A percentile compares a stretch with the other conserved stretches of the same genome.
phyloP scores from a whole-genome alignment of 2,113 vertebrate genomes.

The Sisor rabdophorus region DNA sequence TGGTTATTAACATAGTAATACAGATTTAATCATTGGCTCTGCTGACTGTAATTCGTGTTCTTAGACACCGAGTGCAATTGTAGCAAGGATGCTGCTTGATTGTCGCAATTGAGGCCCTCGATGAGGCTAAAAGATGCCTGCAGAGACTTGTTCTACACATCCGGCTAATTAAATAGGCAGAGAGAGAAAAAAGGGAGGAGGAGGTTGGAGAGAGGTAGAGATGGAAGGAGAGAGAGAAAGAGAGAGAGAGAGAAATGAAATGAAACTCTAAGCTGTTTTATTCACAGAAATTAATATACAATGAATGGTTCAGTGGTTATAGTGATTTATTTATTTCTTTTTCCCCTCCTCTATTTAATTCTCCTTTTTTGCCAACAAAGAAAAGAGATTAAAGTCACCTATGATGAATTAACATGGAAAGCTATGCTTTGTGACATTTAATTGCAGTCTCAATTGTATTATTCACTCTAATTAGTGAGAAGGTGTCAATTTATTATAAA shows the following conservation, averaged over 20 bases:
- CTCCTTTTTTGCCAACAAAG: neutral
- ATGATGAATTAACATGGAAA: constrained; percentile 1
- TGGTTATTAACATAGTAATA: constrained; percentile 46
- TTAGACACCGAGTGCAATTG: constrained; percentile 28
- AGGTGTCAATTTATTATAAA: neutral
- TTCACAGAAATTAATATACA: constrained; percentile 22
- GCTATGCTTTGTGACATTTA: neutral
- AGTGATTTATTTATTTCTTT: neutral
- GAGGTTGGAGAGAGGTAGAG: neutral
- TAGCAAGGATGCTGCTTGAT: constrained; percentile 38
- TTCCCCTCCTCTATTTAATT: neutral
- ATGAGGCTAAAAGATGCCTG: constrained; percentile 33
- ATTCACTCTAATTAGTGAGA: neutral
- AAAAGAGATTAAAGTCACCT: neutral
- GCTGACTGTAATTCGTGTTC: constrained; percentile 35
- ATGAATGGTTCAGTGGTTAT: neutral
- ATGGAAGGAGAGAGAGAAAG: neutral
- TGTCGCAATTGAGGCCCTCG: constrained; percentile 38
- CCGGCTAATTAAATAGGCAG: constrained; percentile 38
- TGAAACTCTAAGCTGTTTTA: neutral
- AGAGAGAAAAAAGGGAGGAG: neutral
- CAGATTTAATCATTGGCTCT: constrained; percentile 53
- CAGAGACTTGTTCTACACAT: constrained; percentile 36
- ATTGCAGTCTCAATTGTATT: neutral
- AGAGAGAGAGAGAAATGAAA: neutral